phyloP scores from a whole-genome alignment of 2,113 vertebrate species.

The Poeciliopsis turrubarensis region DNA sequence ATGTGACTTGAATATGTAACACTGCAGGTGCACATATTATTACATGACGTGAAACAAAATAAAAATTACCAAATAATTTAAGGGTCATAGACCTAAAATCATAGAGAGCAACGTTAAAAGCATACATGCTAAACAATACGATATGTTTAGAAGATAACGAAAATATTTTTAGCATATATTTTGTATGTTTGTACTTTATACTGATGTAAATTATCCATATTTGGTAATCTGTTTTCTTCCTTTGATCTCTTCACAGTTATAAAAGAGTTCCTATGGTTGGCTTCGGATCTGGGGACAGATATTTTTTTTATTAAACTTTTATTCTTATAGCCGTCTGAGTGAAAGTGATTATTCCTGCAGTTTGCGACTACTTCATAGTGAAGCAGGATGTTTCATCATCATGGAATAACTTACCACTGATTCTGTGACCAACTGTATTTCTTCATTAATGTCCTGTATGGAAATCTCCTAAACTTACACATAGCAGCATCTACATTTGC shows the following conservation, averaged over 20 bases:
- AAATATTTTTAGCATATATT: not conserved
- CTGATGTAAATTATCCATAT: not conserved
- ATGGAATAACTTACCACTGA: conserved; percentile 44
- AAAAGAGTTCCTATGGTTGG: not conserved
- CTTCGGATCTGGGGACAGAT: conserved; percentile 16
- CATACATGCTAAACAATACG: too few species aligned
- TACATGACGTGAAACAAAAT: too few species aligned
- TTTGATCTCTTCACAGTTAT: conserved; percentile 33
- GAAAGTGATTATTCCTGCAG: too few species aligned
- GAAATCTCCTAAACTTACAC: conserved; percentile 30
- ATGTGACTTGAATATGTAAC: too few species aligned
- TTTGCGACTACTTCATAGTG: not conserved
- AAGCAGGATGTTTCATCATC: conserved; percentile 26
- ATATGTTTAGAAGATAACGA: too few species aligned
- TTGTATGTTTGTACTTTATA: not conserved
- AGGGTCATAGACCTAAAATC: too few species aligned
- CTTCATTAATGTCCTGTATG: conserved; percentile 7
- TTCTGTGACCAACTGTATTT: conserved; percentile 3
- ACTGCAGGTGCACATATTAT: too few species aligned
- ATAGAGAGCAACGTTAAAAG: too few species aligned
- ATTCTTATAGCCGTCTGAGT: conserved; percentile 5
- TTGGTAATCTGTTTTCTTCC: conserved; percentile 17
- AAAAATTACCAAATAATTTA: too few species aligned
- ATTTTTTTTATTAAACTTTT: conserved; percentile 29
- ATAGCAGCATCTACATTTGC: conserved; percentile 4